Evolutionary conservation across 1,140 invertebrate genomes (phyloP).

Genomic region (Euschistus heros): DNA sequence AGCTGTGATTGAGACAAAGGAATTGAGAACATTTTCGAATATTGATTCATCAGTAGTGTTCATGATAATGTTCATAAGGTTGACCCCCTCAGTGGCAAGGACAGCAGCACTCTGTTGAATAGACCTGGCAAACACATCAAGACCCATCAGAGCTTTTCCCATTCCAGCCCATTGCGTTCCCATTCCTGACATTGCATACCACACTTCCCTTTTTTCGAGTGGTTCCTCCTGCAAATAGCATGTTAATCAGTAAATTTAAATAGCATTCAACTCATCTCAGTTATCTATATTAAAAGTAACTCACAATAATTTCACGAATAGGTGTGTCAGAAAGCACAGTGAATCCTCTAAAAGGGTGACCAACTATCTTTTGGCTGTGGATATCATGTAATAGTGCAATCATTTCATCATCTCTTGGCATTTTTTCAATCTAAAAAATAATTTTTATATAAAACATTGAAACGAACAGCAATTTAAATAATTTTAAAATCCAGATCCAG

Average conservation of each 20-base stretch:
- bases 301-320: slow-evolving; percentile 38
- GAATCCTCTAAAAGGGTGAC: slow-evolving; percentile 68
- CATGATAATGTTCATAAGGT: slow-evolving; percentile 69
- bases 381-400: slow-evolving; percentile 64
- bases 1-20: slow-evolving; percentile 87
- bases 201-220: slow-evolving; percentile 63
- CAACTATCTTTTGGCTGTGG: slow-evolving; percentile 51
- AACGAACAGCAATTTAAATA: neutral
- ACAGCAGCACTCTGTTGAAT: slow-evolving; percentile 64
- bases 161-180: slow-evolving; percentile 93
- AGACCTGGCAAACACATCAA: slow-evolving; percentile 68
- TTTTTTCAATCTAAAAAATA: slow-evolving; percentile 34
- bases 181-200: slow-evolving; percentile 95
- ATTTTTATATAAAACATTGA: neutral
- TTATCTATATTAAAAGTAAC: slow-evolving; percentile 25
- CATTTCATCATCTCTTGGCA: slow-evolving; percentile 60
- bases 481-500: neutral
- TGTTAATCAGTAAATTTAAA: no score
- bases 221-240: slow-evolving; percentile 15
- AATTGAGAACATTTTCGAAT: slow-evolving; percentile 73
- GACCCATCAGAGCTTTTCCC: slow-evolving; percentile 68
- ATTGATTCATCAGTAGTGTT: slow-evolving; percentile 55
- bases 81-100: slow-evolving; percentile 63
- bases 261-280: neutral
- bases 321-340: slow-evolving; percentile 48